phyloP scores from a whole-genome alignment of 2,888 invertebrate genomes.

The Strigamia crassipes region DNA sequence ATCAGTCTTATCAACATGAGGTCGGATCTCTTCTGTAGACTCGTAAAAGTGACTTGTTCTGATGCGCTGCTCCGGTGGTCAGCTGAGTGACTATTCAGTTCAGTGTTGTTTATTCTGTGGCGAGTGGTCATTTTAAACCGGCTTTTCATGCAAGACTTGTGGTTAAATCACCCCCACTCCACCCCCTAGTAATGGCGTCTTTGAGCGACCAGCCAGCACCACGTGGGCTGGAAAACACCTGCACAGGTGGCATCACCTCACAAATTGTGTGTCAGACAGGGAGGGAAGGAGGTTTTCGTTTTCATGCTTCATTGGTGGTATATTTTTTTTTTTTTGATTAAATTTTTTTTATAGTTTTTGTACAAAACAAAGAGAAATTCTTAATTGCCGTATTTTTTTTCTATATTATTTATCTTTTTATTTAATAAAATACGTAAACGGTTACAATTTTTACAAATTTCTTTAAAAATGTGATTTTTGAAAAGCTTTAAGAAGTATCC shows the following conservation, averaged over 20 bases:
- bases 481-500: too few species aligned
- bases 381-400: too few species aligned
- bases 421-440: too few species aligned
- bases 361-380: background rate
- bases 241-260: constrained; percentile 20
- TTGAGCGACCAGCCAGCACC: constrained; percentile 37
- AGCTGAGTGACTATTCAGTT: constrained; percentile 5
- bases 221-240: constrained; percentile 36
- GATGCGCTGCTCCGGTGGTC: background rate
- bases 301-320: constrained; percentile 10
- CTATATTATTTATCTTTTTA: too few species aligned
- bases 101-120: constrained; percentile 26
- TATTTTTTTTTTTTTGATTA: constrained; percentile 7
- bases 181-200: constrained; percentile 30
- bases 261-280: constrained; percentile 12
- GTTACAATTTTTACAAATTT: too few species aligned
- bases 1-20: constrained; percentile 16
- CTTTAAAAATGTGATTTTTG: too few species aligned
- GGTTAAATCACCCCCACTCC: constrained; percentile 12
- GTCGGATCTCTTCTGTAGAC: constrained; percentile 19
- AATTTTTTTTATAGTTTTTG: background rate
- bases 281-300: constrained; percentile 3
- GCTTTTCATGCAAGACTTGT: constrained; percentile 38
- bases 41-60: background rate
- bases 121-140: constrained; percentile 17